Percentiles rank a stretch among this genome's conserved stretches.
Evolutionary conservation across 2,888 invertebrate species (phyloP).

Genomic region (Coenonympha glycerion): DNA sequence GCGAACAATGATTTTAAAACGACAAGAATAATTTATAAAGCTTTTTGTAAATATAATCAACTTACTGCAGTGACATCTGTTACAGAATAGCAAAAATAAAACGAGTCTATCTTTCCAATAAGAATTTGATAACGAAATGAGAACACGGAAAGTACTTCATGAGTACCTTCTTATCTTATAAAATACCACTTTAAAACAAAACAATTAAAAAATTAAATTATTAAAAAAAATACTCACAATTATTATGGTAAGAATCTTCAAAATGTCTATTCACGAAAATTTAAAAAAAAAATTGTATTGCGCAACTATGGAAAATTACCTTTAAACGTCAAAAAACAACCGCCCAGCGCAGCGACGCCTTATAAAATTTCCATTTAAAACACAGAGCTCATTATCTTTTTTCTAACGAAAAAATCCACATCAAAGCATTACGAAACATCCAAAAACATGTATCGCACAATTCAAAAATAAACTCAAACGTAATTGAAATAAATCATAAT

Average conservation of each 20-base stretch:
- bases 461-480: constrained; percentile 36
- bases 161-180: not conserved
- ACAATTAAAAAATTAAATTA: not conserved
- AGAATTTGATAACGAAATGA: constrained; percentile 7
- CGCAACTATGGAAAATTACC: constrained; percentile 59
- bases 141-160: not conserved
- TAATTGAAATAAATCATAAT: constrained; percentile 31
- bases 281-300: constrained; percentile 34
- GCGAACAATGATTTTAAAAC: too few relatives aligned
- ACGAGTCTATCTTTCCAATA: constrained; percentile 2
- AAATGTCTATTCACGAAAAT: constrained; percentile 1
- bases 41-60: not conserved
- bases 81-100: constrained; percentile 26
- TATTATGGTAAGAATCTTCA: not conserved
- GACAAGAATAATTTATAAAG: not conserved
- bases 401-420: constrained; percentile 66
- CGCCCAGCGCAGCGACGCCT: constrained; percentile 52
- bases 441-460: constrained; percentile 28
- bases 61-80: constrained; percentile 32
- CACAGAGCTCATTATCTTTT: constrained; percentile 70
- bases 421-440: constrained; percentile 32
- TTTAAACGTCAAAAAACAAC: constrained; percentile 56
- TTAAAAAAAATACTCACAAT: not conserved
- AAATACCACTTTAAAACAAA: not conserved
- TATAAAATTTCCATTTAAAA: constrained; percentile 76